Evolutionary conservation across 2,797 vertebrate genomes (phyloP).

Genomic region (Hemibagrus guttatus): DNA sequence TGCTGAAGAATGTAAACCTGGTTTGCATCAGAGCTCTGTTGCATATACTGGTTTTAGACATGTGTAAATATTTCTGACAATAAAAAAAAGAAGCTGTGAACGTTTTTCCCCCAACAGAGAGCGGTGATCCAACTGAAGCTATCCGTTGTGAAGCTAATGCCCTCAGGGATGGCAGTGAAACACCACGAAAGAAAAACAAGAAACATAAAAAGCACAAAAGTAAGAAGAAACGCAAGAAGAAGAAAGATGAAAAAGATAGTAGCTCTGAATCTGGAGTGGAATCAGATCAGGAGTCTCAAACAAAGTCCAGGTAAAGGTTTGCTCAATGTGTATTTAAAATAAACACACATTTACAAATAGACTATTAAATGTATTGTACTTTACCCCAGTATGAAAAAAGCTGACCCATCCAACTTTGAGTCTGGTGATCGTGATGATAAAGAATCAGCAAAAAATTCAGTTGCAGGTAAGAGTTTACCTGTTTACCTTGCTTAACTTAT

Average conservation of each 20-base stretch:
- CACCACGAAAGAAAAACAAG: constrained; percentile 79
- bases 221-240: constrained; percentile 81
- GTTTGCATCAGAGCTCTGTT: not conserved
- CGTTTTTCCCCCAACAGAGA: constrained; percentile 61
- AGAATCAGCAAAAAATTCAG: constrained; percentile 66
- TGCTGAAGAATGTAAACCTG: not conserved
- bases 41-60: not conserved
- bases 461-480: constrained; percentile 65
- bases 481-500: not conserved
- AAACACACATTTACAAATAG: not conserved
- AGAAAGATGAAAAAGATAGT: constrained; percentile 79
- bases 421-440: constrained; percentile 60
- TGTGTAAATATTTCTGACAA: not conserved
- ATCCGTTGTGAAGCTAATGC: constrained; percentile 60
- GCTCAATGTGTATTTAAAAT: not conserved
- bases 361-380: not conserved
- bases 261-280: constrained; percentile 80
- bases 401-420: constrained; percentile 60
- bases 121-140: constrained; percentile 70
- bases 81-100: not conserved
- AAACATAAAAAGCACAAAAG: constrained; percentile 83
- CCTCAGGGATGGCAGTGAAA: constrained; percentile 71
- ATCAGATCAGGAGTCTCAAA: constrained; percentile 71
- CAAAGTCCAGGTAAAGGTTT: constrained; percentile 71
- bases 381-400: constrained; percentile 70